Evolutionary conservation across 1,140 invertebrate species (phyloP).

Genomic region (Delia radicum): DNA sequence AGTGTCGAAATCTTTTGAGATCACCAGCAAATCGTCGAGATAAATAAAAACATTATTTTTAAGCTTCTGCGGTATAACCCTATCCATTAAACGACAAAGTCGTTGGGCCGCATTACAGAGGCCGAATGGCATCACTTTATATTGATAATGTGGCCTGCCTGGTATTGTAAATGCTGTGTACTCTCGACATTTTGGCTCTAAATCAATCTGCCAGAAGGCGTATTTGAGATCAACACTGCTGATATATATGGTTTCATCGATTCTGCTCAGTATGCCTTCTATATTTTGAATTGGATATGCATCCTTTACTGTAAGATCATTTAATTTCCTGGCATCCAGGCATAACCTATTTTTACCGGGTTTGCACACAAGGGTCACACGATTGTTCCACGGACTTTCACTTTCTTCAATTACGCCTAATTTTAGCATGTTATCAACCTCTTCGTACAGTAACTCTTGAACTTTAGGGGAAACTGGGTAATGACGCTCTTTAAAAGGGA

Average conservation of each 20-base stretch:
- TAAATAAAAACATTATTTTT: constrained; percentile 43
- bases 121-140: constrained; percentile 54
- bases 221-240: constrained; percentile 47
- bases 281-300: constrained; percentile 32
- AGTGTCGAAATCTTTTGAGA: constrained; percentile 48
- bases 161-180: constrained; percentile 58
- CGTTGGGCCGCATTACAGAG: constrained; percentile 56
- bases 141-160: constrained; percentile 44
- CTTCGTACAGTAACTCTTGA: background rate
- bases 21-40: constrained; percentile 59
- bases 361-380: constrained; percentile 25
- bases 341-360: constrained; percentile 27
- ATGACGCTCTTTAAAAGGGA: background rate
- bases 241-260: constrained; percentile 33
- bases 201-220: constrained; percentile 49
- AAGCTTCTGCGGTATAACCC: constrained; percentile 34
- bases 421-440: constrained; percentile 27
- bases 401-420: constrained; percentile 29
- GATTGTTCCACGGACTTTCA: constrained; percentile 31
- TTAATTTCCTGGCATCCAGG: constrained; percentile 31
- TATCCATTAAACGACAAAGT: constrained; percentile 56
- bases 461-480: constrained; percentile 15
- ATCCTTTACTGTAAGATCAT: constrained; percentile 28
- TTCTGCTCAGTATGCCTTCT: constrained; percentile 28
- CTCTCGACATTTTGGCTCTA: constrained; percentile 36